Evolutionary conservation across 2,888 invertebrate genomes (phyloP), one percentile per base, ranked within the genome.

Genomic region (Schizaphis graminum): DNA sequence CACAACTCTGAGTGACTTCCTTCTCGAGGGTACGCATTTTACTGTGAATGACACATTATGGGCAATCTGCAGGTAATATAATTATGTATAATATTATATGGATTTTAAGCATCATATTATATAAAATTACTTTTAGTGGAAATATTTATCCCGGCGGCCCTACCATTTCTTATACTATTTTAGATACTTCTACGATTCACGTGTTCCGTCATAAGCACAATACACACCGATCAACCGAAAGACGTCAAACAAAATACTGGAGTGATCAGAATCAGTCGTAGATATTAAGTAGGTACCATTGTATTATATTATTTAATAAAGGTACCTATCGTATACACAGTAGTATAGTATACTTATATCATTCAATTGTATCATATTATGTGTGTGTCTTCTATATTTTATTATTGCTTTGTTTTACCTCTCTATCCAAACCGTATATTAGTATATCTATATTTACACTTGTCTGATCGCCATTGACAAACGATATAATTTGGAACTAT

Each of bases 171-270:
- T 44, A 28, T 85, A 28, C 1, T 11, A 4, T 26, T 87, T n/a
- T 35, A 4, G 41, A 56, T 26, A 26, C 10, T 47, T 57, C 0
- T 26, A 28, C 35, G 41, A 57, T 26, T 13, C 56, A 35, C n/a
- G 67, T 16, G 16, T 16, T 67, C n/a, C 61, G 61, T 35, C 21
- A 28, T 56, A 41, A 8, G 5, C 56, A 16, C 24, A 91, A 41
- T n/a, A 13, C 67, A 57, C 91, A 67, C 92, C 11, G 92, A 61
- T 67, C 67, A 5, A 92, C 92, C 61, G 92, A 87, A 57, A 28
- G 49, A 35, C 86, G 57, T 35, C 61, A 26, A 87, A 87, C 61
- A 24, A 87, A 87, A 87, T 7, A 49, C 87, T 61, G 87, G 92
- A 92, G 87, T 92, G 92, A 87, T 11, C 86, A 3, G 61, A 26